These are phyloP conservation scores for Melanotaenia pygmaea DNA, from an alignment of 2,797 vertebrate species.

Conservation along the genomic window DNA sequence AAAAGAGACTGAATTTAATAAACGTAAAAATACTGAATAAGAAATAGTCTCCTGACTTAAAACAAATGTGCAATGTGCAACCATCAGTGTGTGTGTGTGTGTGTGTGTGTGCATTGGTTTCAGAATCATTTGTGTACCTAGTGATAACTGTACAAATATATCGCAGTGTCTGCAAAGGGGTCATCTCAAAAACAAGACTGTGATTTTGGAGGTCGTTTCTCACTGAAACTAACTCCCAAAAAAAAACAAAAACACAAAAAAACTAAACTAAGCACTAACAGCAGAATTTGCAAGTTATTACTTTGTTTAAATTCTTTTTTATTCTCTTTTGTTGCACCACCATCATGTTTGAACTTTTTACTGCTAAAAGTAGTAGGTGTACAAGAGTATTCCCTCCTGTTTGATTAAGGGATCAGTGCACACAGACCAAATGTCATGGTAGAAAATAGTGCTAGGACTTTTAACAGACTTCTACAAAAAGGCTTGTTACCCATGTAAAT, in stretches of 20 bases:
- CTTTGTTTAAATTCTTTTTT: neutral
- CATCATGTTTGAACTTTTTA: neutral
- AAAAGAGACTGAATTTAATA: constrained; percentile 22
- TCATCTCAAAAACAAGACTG: neutral
- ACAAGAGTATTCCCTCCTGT: constrained; percentile 4
- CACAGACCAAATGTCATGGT: constrained; percentile 14
- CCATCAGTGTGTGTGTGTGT: neutral
- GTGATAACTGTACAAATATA: constrained; percentile 46
- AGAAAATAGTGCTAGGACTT: constrained; percentile 46
- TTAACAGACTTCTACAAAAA: constrained; percentile 28
- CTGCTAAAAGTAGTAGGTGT: neutral
- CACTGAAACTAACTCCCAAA: too few species aligned
- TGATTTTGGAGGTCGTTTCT: constrained; percentile 5
- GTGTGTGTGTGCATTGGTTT: constrained; percentile 1
- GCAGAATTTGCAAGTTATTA: neutral
- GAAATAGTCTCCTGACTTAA: constrained; percentile 5
- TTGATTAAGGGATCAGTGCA: constrained; percentile 32
- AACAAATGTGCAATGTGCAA: constrained; percentile 15
- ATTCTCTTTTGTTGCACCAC: neutral
- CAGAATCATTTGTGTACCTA: constrained; percentile 35
- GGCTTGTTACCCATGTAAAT: constrained; percentile 11
- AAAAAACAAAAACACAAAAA: too few species aligned
- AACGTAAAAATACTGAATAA: constrained; percentile 19
- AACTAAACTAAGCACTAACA: neutral
- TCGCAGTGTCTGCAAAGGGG: constrained; percentile 28